Evolutionary conservation across 2,113 vertebrate genomes (phyloP).

Genomic region (Menura novaehollandiae): DNA sequence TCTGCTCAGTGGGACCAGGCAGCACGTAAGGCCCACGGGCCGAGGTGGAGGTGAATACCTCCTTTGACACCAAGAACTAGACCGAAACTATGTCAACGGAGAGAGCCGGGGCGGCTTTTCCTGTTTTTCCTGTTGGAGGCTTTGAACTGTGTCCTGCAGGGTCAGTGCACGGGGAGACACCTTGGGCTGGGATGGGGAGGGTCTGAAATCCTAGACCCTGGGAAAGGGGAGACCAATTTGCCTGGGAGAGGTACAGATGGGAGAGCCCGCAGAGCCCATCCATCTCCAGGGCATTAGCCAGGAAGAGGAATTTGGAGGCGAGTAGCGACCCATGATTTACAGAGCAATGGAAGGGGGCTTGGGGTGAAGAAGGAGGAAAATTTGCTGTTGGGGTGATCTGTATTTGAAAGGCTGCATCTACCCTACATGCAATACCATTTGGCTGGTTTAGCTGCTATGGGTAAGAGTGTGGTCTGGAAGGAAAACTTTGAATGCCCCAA

Average conservation of each 20-base stretch:
- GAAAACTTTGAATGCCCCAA: background rate
- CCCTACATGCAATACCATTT: rapidly evolving
- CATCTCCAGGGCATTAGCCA: background rate
- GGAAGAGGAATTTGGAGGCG: background rate
- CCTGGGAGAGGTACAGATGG: background rate
- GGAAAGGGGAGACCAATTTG: background rate
- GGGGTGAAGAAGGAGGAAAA: background rate
- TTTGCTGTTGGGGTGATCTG: background rate
- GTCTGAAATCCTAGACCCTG: conserved; percentile 59
- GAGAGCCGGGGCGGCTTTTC: conserved; percentile 47
- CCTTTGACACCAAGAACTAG: conserved; percentile 67
- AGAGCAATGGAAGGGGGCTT: background rate
- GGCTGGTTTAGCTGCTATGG: background rate
- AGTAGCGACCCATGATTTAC: background rate
- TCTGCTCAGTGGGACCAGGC: background rate
- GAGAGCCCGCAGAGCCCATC: background rate
- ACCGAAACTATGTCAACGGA: conserved; percentile 64
- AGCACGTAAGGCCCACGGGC: background rate
- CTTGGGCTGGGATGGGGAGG: conserved; percentile 10
- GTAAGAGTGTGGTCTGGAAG: background rate
- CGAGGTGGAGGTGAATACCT: conserved; percentile 21
- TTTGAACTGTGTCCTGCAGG: conserved; percentile 68
- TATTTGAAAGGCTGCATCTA: background rate
- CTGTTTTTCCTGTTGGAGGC: conserved; percentile 69
- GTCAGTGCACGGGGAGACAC: conserved; percentile 30